Evolutionary conservation across 2,888 invertebrate genomes (phyloP).

Genomic region (Nowickia ferox): DNA sequence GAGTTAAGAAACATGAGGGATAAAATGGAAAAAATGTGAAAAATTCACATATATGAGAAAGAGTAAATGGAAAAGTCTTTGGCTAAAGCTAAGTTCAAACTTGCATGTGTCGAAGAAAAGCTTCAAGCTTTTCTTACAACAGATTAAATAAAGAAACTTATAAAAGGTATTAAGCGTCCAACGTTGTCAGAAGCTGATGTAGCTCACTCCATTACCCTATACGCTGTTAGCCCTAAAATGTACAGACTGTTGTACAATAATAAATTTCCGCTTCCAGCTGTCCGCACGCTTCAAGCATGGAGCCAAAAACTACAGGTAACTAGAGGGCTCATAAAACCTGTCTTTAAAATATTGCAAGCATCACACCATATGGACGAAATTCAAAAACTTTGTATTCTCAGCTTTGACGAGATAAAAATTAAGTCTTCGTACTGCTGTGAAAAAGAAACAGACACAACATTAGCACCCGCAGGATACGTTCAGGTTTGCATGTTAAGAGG

Average conservation of each 20-base stretch:
- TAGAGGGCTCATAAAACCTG: slow-evolving; percentile 46
- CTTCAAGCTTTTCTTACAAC: slow-evolving; percentile 2
- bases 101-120: slow-evolving; percentile 4
- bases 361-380: slow-evolving; percentile 39
- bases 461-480: slow-evolving; percentile 51
- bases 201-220: slow-evolving; percentile 2
- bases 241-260: slow-evolving; percentile 2
- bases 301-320: background rate
- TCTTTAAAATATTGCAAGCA: slow-evolving; percentile 54
- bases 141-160: slow-evolving; percentile 8
- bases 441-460: slow-evolving; percentile 51
- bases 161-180: slow-evolving; percentile 1
- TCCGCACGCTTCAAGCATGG: slow-evolving; percentile 10
- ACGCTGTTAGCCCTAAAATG: slow-evolving; percentile 1
- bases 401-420: slow-evolving; percentile 41
- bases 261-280: slow-evolving; percentile 17
- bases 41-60: slow-evolving; percentile 8
- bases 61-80: slow-evolving; percentile 6
- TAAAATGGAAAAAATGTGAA: background rate
- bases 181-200: background rate
- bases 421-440: slow-evolving; percentile 54
- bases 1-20: background rate
- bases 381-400: slow-evolving; percentile 59
- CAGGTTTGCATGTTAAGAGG: slow-evolving; percentile 61
- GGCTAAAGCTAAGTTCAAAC: background rate